Evolutionary conservation across 2,888 invertebrate genomes (phyloP).

Genomic region (Euzophera pinguis): DNA sequence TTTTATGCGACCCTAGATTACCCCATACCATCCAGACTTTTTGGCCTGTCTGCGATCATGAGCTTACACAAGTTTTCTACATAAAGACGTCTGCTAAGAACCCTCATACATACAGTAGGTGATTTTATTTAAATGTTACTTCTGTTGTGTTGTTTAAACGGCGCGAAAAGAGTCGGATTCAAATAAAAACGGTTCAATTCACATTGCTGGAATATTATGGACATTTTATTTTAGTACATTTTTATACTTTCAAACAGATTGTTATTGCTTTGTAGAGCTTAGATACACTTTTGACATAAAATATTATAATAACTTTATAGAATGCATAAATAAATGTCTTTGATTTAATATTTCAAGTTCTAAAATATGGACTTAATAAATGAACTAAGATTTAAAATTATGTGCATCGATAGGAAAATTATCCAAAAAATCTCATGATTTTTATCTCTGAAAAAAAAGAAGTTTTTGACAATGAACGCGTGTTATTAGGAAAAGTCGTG

Average conservation of each 20-base stretch:
- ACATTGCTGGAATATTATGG: slow-evolving; percentile 22
- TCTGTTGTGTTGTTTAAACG: slow-evolving; percentile 31
- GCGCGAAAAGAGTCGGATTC: slow-evolving; percentile 14
- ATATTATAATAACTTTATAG: too few relatives aligned
- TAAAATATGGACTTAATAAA: too few relatives aligned
- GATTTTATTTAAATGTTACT: slow-evolving; percentile 45
- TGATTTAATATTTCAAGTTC: too few relatives aligned
- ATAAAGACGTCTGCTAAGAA: slow-evolving; percentile 45
- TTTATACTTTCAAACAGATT: background rate
- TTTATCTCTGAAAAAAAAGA: background rate
- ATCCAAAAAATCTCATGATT: background rate
- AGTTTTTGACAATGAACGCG: slow-evolving; percentile 28
- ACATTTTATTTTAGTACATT: slow-evolving; percentile 5
- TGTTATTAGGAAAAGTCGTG: slow-evolving; percentile 62
- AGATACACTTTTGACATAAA: too few relatives aligned
- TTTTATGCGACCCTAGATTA: slow-evolving; percentile 68
- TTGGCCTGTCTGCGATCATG: slow-evolving; percentile 38
- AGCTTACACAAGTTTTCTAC: slow-evolving; percentile 41
- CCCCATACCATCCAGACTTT: slow-evolving; percentile 50
- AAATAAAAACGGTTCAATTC: slow-evolving; percentile 21
- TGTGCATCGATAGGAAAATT: too few relatives aligned
- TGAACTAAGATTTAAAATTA: too few relatives aligned
- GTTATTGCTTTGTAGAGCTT: background rate
- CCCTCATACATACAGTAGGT: slow-evolving; percentile 35
- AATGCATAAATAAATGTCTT: too few relatives aligned